These are phyloP conservation scores for Thunnus maccoyii DNA, from an alignment of 2,113 vertebrate genomes.

Conservation along the genomic window DNA sequence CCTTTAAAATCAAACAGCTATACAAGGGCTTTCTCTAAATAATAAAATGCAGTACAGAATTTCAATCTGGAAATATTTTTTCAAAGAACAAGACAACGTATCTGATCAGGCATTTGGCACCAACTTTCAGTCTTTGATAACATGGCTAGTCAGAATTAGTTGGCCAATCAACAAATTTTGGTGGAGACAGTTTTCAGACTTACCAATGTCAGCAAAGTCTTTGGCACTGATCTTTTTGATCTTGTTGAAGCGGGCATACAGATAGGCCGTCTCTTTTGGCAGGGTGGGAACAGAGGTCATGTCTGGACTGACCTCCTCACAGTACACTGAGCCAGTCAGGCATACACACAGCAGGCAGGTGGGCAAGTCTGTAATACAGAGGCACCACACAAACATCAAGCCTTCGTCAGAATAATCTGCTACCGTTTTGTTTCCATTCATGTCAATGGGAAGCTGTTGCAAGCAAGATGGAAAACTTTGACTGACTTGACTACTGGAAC, in stretches of 20 bases:
- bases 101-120: not conserved
- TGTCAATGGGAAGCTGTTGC: not conserved
- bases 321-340: slow-evolving; percentile 96
- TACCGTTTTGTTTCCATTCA: not conserved
- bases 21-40: too few species aligned
- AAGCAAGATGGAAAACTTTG: not conserved
- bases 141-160: not conserved
- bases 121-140: not conserved
- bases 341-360: slow-evolving; percentile 97
- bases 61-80: too few species aligned
- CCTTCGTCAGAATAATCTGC: not conserved
- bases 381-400: slow-evolving; percentile 5
- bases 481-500: not conserved
- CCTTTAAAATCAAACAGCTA: too few species aligned
- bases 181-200: slow-evolving; percentile 70
- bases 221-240: slow-evolving; percentile 92
- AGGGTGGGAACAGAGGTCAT: slow-evolving; percentile 90
- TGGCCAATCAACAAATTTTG: not conserved
- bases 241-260: slow-evolving; percentile 97
- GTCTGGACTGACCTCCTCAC: slow-evolving; percentile 91
- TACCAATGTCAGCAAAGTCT: slow-evolving; percentile 93
- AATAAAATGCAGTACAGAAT: too few species aligned
- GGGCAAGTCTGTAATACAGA: slow-evolving; percentile 87
- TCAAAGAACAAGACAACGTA: too few species aligned
- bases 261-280: slow-evolving; percentile 95